phyloP scores from a whole-genome alignment of 1,140 invertebrate genomes.

The Scaptomyza hsui region DNA sequence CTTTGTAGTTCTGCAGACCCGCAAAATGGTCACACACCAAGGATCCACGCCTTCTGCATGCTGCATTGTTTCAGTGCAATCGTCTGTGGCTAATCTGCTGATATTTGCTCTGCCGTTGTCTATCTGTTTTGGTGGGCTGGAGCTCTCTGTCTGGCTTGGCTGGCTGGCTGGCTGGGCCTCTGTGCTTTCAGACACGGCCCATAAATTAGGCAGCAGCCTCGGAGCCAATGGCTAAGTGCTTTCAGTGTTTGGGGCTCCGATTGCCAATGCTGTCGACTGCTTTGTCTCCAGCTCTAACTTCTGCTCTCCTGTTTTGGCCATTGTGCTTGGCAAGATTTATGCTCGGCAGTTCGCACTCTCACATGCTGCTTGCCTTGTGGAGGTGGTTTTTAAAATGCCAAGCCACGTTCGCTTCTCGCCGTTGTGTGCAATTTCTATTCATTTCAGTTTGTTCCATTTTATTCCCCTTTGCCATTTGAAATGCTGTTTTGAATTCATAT shows the following conservation, averaged over 20 bases:
- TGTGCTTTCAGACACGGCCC: slow-evolving; percentile 54
- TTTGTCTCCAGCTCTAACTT: slow-evolving; percentile 28
- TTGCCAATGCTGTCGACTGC: not conserved
- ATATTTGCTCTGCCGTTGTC: slow-evolving; percentile 57
- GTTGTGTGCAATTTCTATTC: slow-evolving; percentile 31
- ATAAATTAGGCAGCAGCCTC: slow-evolving; percentile 70
- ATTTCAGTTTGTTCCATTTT: slow-evolving; percentile 23
- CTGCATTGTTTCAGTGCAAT: slow-evolving; percentile 73
- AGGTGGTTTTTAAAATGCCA: slow-evolving; percentile 33
- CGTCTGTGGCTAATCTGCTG: slow-evolving; percentile 74
- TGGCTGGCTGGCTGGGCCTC: slow-evolving; percentile 32
- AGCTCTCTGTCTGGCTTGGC: slow-evolving; percentile 6
- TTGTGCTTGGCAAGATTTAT: slow-evolving; percentile 66
- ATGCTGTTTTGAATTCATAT: slow-evolving; percentile 40
- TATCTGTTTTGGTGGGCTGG: slow-evolving; percentile 28
- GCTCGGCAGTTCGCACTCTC: slow-evolving; percentile 58
- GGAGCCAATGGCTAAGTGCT: slow-evolving; percentile 73
- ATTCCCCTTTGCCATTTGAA: not conserved
- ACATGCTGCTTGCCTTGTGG: slow-evolving; percentile 20
- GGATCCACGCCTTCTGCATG: slow-evolving; percentile 8
- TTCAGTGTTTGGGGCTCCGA: slow-evolving; percentile 46
- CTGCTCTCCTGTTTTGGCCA: slow-evolving; percentile 14
- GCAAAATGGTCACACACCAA: slow-evolving; percentile 20
- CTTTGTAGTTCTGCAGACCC: slow-evolving; percentile 10
- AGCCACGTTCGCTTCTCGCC: slow-evolving; percentile 21